Evolutionary conservation across 1,140 invertebrate species (phyloP).

Genomic region (Ectropis grisescens): DNA sequence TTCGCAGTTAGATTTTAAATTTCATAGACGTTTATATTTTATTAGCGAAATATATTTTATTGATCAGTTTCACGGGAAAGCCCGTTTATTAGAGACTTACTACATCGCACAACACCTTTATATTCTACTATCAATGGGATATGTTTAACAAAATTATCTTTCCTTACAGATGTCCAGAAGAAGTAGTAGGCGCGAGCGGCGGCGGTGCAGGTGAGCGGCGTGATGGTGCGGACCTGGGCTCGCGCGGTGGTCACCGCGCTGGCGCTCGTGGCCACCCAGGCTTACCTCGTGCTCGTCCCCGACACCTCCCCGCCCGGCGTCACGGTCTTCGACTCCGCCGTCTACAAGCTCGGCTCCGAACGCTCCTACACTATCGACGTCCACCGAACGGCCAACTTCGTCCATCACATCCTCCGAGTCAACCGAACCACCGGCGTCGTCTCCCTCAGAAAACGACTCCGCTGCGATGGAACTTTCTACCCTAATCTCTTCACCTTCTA

Average conservation of each 20-base stretch:
- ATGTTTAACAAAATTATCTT: too few relatives aligned
- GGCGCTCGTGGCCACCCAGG: constrained; percentile 30
- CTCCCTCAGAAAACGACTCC: constrained; percentile 78
- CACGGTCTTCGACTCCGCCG: constrained; percentile 83
- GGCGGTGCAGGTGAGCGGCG: constrained; percentile 51
- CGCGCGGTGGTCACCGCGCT: constrained; percentile 30
- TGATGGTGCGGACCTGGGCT: constrained; percentile 34
- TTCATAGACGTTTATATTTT: too few relatives aligned
- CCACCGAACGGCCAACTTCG: constrained; percentile 85
- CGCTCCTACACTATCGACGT: constrained; percentile 81
- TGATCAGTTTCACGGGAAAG: too few relatives aligned
- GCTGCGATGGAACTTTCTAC: constrained; percentile 85
- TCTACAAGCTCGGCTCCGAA: constrained; percentile 81
- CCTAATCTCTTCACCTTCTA: constrained; percentile 88
- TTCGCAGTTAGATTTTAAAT: too few relatives aligned
- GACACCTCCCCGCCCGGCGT: constrained; percentile 77
- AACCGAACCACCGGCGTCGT: constrained; percentile 81
- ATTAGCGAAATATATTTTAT: too few relatives aligned
- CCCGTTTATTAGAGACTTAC: too few relatives aligned
- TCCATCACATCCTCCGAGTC: constrained; percentile 81
- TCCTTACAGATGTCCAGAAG: constrained; percentile 42
- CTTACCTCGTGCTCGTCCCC: constrained; percentile 80
- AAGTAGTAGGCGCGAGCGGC: constrained; percentile 33
- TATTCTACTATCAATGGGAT: too few relatives aligned
- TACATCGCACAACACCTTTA: too few relatives aligned